Conservation (phyloP, 2,888 invertebrate species). For the Peribatodes rhomboidaria region DNA sequence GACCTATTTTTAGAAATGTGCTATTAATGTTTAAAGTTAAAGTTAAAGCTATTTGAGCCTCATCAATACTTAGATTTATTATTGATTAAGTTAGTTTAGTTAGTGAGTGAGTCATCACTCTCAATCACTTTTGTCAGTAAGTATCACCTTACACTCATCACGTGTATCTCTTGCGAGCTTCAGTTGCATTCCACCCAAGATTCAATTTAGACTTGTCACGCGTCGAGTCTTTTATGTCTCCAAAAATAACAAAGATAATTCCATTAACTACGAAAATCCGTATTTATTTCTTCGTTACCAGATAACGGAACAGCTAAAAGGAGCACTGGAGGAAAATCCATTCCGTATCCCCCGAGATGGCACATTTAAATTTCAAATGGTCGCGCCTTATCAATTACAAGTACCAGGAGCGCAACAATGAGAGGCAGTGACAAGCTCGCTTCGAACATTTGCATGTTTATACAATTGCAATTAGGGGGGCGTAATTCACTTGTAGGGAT, state of each 20-base stretch:
- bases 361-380: slow-evolving; percentile 82
- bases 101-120: not conserved
- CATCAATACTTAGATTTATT: too few relatives aligned
- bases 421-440: slow-evolving; percentile 71
- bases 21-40: too few relatives aligned
- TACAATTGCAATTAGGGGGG: slow-evolving; percentile 81
- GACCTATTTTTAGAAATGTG: too few relatives aligned
- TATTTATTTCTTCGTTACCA: slow-evolving; percentile 45
- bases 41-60: too few relatives aligned
- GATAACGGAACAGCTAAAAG: slow-evolving; percentile 54
- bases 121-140: not conserved
- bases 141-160: not conserved
- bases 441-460: slow-evolving; percentile 82
- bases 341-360: slow-evolving; percentile 59
- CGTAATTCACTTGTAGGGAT: slow-evolving; percentile 32
- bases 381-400: slow-evolving; percentile 84
- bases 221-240: slow-evolving; percentile 7
- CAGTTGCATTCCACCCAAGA: slow-evolving; percentile 11
- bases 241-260: slow-evolving; percentile 35
- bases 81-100: not conserved
- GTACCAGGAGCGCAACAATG: slow-evolving; percentile 70
- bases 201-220: slow-evolving; percentile 23
- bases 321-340: slow-evolving; percentile 66
- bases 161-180: not conserved
- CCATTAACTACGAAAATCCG: slow-evolving; percentile 38